Conservation (phyloP, 2,113 vertebrate species). For the Mesembrinibis cayennensis region DNA sequence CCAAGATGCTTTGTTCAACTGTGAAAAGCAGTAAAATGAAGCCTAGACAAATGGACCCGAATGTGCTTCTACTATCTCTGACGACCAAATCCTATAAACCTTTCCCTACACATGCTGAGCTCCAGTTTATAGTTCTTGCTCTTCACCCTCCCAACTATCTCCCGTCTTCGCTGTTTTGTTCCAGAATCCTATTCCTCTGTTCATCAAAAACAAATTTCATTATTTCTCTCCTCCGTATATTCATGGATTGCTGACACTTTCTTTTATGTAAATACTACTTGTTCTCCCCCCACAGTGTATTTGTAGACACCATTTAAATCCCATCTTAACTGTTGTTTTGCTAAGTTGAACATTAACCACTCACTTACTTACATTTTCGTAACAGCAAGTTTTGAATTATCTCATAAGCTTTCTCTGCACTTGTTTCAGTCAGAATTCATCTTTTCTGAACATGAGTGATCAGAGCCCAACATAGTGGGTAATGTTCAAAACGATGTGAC, state of each 20-base stretch:
- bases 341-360: background rate
- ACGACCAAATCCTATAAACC: background rate
- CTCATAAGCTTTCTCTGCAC: background rate
- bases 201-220: background rate
- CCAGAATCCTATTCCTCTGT: background rate
- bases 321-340: background rate
- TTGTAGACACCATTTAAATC: background rate
- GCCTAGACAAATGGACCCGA: background rate
- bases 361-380: background rate
- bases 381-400: background rate
- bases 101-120: background rate
- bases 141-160: background rate
- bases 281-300: background rate
- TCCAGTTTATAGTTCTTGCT: background rate
- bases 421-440: conserved; percentile 1
- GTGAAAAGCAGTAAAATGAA: background rate
- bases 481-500: background rate
- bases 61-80: background rate
- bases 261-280: background rate
- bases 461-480: background rate
- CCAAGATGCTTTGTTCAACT: background rate
- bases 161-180: background rate
- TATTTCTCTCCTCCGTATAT: background rate
- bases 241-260: background rate
- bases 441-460: background rate